Percentiles rank a stretch among this genome's conserved stretches.
These are phyloP conservation scores for Plutomurus gul DNA, from an alignment of 1,140 invertebrate genomes.

Conservation along the genomic window DNA sequence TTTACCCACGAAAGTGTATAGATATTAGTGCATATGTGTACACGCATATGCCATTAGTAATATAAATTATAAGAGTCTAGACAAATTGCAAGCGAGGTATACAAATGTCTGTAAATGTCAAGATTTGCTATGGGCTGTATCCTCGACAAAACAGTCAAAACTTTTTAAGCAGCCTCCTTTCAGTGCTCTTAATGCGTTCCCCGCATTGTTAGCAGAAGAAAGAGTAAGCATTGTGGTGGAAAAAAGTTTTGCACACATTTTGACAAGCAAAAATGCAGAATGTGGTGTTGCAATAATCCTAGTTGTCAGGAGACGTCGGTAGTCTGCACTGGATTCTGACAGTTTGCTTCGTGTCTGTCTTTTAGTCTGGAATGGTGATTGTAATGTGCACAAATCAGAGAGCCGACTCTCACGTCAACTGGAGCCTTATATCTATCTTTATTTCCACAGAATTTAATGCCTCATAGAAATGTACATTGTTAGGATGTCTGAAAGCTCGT, in stretches of 20 bases:
- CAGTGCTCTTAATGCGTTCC: no score
- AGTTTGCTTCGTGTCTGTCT: not conserved
- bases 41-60: no score
- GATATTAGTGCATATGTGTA: no score
- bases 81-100: not conserved
- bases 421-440: no score
- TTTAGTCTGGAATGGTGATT: not conserved
- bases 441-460: conserved; percentile 5
- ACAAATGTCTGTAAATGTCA: conserved; percentile 5
- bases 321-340: not conserved
- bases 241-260: not conserved
- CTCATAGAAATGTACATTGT: not conserved
- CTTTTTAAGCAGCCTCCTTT: not conserved
- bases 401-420: no score
- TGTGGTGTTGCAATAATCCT: no score
- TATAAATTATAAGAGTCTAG: not conserved
- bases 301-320: not conserved
- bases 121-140: conserved; percentile 1
- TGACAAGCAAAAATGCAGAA: not conserved
- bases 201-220: not conserved
- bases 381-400: no score
- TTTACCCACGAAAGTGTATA: no score
- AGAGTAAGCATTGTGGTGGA: not conserved
- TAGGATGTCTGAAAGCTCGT: conserved; percentile 11
- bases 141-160: not conserved